Base-by-base conservation (phyloP, 2,888 invertebrate genomes). In the Volucella bombylans region DNA sequence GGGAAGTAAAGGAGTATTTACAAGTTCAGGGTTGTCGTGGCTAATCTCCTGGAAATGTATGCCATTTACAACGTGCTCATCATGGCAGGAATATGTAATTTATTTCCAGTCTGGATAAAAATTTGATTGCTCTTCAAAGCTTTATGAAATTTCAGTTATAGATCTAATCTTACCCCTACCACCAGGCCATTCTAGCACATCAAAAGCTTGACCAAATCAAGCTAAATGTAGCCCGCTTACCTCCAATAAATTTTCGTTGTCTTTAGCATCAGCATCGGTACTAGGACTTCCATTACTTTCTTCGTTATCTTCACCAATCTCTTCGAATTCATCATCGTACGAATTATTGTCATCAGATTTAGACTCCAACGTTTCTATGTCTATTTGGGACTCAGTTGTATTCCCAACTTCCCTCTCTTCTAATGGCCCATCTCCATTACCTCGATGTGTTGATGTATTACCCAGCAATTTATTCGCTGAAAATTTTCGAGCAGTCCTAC, bases 321-420 rank as follows among this genome's bases (percentile, higher is more conserved):
- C 76, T 23, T 86, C 87, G 15, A 81, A 87, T n/a, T 86, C 87
- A 2, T 87, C 87, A 47, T 87, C 87, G 69, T 83, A 87, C 43
- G 43, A 79, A 50, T 77, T 61, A 9, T 74, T 76, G 38, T 67
- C 68, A 1, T 72, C 76, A 9, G 55, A 74, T n/a, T 83, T 83
- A 4, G 54, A 59, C 18, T 71, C 65, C 31, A 65, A 47, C 11
- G 52, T 38, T 18, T 74, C 74, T 4, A 82, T 41, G 3, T 79
- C 74, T 9, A 14, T 50, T 9, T 73, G 64, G 0, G 78, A 71
- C 8, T 61, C 74, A 41, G 4, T 8, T 9, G 3, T 38, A n/a
- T 39, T 62, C 31, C 72, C 71, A 18, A n/a, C 59, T 31, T 57
- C 15, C 4, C 78, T 73, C 2, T 87, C 85, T 12, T 72, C 76